Conservation (phyloP, 2,113 vertebrate genomes). For the Lota lota region DNA sequence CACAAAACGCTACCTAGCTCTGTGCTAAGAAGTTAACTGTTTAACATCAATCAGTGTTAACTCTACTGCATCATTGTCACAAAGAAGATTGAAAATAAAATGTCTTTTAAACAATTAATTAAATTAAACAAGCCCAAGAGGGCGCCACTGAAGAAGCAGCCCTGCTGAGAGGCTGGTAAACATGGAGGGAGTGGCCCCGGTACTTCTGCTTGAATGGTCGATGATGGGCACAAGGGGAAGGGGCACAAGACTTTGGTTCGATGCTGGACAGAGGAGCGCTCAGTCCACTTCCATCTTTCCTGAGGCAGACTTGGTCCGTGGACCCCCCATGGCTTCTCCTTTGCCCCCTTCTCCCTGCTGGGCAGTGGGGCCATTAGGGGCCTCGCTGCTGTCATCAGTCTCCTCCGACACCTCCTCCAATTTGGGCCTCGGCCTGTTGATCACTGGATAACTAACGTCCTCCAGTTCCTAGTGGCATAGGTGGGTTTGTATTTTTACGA, state of each 20-base stretch:
- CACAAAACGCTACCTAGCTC: slow-evolving; percentile 20
- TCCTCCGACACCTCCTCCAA: slow-evolving; percentile 76
- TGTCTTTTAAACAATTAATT: slow-evolving; percentile 21
- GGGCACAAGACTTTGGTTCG: slow-evolving; percentile 30
- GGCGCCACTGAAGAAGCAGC: slow-evolving; percentile 39
- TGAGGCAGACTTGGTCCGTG: slow-evolving; percentile 74
- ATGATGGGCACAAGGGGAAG: slow-evolving; percentile 32
- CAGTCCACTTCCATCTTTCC: slow-evolving; percentile 95
- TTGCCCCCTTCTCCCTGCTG: slow-evolving; percentile 78
- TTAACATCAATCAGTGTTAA: slow-evolving; percentile 41
- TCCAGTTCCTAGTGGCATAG: slow-evolving; percentile 80
- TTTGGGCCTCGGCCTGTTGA: slow-evolving; percentile 85
- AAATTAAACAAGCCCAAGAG: slow-evolving; percentile 41
- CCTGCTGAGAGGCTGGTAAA: slow-evolving; percentile 43
- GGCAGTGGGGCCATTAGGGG: slow-evolving; percentile 80
- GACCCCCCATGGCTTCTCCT: slow-evolving; percentile 71
- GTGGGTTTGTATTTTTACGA: too few relatives aligned
- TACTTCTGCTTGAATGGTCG: slow-evolving; percentile 36
- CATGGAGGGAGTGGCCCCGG: slow-evolving; percentile 48
- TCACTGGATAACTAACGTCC: slow-evolving; percentile 80
- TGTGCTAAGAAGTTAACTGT: slow-evolving; percentile 29
- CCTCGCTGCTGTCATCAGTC: slow-evolving; percentile 70
- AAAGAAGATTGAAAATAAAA: slow-evolving; percentile 40
- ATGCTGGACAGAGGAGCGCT: slow-evolving; percentile 38
- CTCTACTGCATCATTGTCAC: slow-evolving; percentile 52